Percentiles rank a stretch among this genome's conserved stretches.
phyloP scores from a whole-genome alignment of 2,113 vertebrate species.

The Dasypus novemcinctus region DNA sequence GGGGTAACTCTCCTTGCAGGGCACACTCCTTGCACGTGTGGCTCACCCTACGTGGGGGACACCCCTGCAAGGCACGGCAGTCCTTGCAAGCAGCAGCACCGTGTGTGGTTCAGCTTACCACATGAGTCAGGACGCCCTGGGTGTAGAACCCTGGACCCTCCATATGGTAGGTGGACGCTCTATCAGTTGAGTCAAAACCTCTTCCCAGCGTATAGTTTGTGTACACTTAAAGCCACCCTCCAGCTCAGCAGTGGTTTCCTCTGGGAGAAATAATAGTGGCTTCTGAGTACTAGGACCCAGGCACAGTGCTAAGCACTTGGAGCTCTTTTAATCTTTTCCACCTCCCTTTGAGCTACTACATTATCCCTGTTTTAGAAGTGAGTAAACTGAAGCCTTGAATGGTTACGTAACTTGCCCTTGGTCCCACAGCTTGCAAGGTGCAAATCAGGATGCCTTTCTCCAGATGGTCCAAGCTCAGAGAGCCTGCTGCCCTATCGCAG shows the following conservation, averaged over 20 bases:
- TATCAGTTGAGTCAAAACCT: too few species aligned
- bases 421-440: neutral
- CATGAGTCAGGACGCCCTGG: too few species aligned
- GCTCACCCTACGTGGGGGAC: too few species aligned
- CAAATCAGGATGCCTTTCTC: neutral
- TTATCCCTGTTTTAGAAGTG: neutral
- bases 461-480: neutral
- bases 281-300: neutral
- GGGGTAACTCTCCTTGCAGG: too few species aligned
- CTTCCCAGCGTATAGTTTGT: neutral
- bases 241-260: neutral
- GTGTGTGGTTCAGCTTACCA: too few species aligned
- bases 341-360: neutral
- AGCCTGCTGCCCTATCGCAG: accelerated
- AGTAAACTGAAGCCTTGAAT: neutral
- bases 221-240: neutral
- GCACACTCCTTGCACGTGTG: too few species aligned
- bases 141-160: too few species aligned
- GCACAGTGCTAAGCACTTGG: neutral
- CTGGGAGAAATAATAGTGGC: neutral
- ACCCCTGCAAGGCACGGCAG: too few species aligned
- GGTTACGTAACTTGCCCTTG: too few species aligned
- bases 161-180: too few species aligned
- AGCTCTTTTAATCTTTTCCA: neutral
- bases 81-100: too few species aligned